phyloP scores from a whole-genome alignment of 2,888 invertebrate genomes.

The Colostygia pectinataria region DNA sequence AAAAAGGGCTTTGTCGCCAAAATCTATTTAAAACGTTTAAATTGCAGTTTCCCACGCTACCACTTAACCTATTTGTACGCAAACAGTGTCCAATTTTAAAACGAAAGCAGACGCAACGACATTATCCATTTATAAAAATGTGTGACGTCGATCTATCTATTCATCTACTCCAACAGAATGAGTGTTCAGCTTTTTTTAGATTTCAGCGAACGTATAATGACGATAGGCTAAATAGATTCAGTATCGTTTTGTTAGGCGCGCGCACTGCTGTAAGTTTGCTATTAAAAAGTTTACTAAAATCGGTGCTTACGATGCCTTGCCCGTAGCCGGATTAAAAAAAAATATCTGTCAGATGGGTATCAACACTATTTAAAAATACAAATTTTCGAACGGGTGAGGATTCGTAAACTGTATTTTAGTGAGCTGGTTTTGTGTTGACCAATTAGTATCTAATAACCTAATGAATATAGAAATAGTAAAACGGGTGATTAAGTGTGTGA shows the following conservation, averaged over 20 bases:
- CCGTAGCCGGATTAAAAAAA: slow-evolving; percentile 13
- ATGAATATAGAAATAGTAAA: background rate
- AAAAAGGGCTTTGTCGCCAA: too few species aligned
- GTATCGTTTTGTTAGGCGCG: slow-evolving; percentile 72
- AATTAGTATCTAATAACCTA: slow-evolving; percentile 3
- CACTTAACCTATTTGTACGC: slow-evolving; percentile 40
- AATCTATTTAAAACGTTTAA: slow-evolving; percentile 13
- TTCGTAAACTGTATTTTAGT: slow-evolving; percentile 21
- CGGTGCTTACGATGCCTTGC: slow-evolving; percentile 34
- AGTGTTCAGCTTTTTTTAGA: slow-evolving; percentile 77
- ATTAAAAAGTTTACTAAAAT: slow-evolving; percentile 42
- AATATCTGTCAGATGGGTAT: slow-evolving; percentile 4
- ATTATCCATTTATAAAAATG: slow-evolving; percentile 40
- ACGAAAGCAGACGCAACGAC: slow-evolving; percentile 42
- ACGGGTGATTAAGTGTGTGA: slow-evolving; percentile 15
- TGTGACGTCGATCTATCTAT: slow-evolving; percentile 49
- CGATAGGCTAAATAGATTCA: slow-evolving; percentile 57
- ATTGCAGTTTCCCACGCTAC: slow-evolving; percentile 30
- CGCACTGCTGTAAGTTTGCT: slow-evolving; percentile 74
- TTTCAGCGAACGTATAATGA: slow-evolving; percentile 65
- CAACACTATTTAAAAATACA: background rate
- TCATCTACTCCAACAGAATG: slow-evolving; percentile 58
- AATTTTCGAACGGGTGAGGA: slow-evolving; percentile 20
- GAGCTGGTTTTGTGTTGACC: background rate
- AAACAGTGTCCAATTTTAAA: slow-evolving; percentile 39